Conservation (phyloP, 2,888 invertebrate genomes). For the Ectemnius cavifrons region DNA sequence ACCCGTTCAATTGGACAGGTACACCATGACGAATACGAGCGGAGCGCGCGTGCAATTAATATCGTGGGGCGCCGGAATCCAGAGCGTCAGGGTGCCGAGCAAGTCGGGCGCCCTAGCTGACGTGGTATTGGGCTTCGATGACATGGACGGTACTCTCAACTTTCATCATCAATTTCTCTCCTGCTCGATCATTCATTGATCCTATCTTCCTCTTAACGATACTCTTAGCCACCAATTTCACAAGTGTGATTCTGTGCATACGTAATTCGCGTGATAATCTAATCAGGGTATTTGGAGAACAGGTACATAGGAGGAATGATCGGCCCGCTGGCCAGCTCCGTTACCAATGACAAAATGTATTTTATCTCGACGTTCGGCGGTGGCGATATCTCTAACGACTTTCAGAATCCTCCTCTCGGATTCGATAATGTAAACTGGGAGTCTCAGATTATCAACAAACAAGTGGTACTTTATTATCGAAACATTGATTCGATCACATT, state of each 20-base stretch:
- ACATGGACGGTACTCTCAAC: constrained; percentile 77
- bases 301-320: constrained; percentile 80
- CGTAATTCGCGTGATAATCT: constrained; percentile 22
- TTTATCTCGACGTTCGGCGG: constrained; percentile 72
- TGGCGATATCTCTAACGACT: constrained; percentile 20
- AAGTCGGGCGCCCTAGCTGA: constrained; percentile 78
- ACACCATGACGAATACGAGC: constrained; percentile 78
- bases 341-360: constrained; percentile 77
- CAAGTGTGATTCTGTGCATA: not conserved
- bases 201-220: too few species aligned
- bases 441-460: constrained; percentile 60
- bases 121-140: constrained; percentile 80
- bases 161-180: not conserved
- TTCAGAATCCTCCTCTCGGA: constrained; percentile 68
- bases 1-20: constrained; percentile 63
- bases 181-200: too few species aligned
- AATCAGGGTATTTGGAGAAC: constrained; percentile 75
- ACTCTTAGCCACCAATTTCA: too few species aligned
- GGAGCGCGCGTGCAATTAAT: constrained; percentile 78
- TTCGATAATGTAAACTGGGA: constrained; percentile 80
- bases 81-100: constrained; percentile 79
- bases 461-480: constrained; percentile 60
- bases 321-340: constrained; percentile 80
- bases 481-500: not conserved
- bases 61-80: constrained; percentile 80